Conservation (phyloP, 2,888 invertebrate species). For the Peribatodes rhomboidaria region DNA sequence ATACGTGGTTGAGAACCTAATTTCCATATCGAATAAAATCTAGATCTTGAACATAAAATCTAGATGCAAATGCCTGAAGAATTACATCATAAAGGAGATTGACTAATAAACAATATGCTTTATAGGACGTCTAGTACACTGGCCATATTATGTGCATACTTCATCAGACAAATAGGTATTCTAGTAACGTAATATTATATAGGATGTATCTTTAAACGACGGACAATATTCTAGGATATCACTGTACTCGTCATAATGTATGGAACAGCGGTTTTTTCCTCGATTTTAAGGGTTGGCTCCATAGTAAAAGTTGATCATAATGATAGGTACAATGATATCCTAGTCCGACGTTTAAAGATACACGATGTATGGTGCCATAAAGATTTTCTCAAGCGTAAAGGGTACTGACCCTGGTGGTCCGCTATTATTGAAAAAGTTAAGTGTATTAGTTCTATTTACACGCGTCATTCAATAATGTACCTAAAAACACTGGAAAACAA, state of each 20-base stretch:
- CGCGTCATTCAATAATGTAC: not conserved
- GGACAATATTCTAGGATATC: no score
- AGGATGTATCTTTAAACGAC: no score
- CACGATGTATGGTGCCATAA: slow-evolving; percentile 31
- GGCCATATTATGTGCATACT: not conserved
- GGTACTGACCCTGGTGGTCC: slow-evolving; percentile 42
- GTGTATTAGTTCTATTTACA: no score
- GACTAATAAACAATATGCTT: slow-evolving; percentile 25
- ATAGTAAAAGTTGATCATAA: no score
- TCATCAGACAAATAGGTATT: not conserved
- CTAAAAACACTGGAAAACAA: no score
- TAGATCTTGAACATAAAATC: slow-evolving; percentile 11
- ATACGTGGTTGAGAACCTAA: not conserved
- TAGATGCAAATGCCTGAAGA: slow-evolving; percentile 19
- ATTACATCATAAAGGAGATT: slow-evolving; percentile 18
- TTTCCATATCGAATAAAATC: slow-evolving; percentile 12
- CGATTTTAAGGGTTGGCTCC: no score
- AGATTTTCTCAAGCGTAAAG: slow-evolving; percentile 48
- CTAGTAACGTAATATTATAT: slow-evolving; percentile 37
- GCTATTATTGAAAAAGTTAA: slow-evolving; percentile 23
- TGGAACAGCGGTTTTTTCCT: no score
- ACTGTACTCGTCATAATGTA: no score
- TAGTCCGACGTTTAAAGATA: no score
- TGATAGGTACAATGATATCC: no score
- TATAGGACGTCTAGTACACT: slow-evolving; percentile 10